phyloP scores from a whole-genome alignment of 2,888 invertebrate genomes.

The Acholoe squamosa region DNA sequence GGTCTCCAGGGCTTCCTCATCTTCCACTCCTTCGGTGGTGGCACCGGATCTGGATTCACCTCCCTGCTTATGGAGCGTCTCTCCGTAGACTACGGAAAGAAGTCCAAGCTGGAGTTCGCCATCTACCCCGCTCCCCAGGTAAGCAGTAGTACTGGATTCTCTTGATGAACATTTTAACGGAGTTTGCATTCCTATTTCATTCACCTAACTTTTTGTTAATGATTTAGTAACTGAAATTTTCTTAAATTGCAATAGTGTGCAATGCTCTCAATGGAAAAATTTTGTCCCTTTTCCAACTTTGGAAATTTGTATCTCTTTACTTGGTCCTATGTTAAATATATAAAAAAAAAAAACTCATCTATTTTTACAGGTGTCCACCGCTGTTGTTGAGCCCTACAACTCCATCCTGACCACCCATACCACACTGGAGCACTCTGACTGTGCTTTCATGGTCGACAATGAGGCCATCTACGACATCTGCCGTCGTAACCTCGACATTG shows the following conservation, averaged over 20 bases:
- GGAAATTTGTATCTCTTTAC: background rate
- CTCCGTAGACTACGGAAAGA: conserved; percentile 78
- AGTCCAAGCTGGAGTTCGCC: conserved; percentile 80
- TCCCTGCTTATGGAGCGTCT: conserved; percentile 84
- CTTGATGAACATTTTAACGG: too few species aligned
- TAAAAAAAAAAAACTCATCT: background rate
- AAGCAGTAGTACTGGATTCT: background rate
- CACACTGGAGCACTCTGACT: conserved; percentile 95
- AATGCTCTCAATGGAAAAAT: background rate
- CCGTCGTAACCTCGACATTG: conserved; percentile 90
- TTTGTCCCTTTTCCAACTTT: background rate
- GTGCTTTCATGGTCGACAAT: conserved; percentile 86
- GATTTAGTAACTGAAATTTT: too few species aligned
- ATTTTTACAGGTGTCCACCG: conserved; percentile 90
- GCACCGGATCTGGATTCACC: conserved; percentile 82
- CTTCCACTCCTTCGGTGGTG: conserved; percentile 81
- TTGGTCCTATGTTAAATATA: background rate
- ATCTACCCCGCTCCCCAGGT: conserved; percentile 81
- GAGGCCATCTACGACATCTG: conserved; percentile 81
- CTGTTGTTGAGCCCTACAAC: conserved; percentile 80
- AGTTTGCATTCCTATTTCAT: too few species aligned
- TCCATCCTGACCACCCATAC: conserved; percentile 86
- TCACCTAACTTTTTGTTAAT: too few species aligned
- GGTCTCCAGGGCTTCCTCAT: conserved; percentile 82
- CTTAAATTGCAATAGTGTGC: too few species aligned